phyloP scores from a whole-genome alignment of 1,140 invertebrate genomes.

The Drosophila saltans region DNA sequence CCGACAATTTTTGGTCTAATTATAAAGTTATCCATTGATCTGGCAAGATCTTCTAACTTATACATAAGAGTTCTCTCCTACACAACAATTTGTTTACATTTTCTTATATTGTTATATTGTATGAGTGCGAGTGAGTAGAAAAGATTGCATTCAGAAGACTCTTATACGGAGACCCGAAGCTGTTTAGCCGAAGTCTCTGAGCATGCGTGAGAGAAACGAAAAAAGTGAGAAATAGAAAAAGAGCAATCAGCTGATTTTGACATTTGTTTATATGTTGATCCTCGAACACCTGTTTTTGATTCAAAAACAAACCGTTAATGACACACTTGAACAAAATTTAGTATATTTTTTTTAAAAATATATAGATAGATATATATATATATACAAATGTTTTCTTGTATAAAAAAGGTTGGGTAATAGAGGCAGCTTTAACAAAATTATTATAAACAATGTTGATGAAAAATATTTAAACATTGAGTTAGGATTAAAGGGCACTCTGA shows the following conservation, averaged over 20 bases:
- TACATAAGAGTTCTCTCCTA: constrained; percentile 46
- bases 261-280: constrained; percentile 50
- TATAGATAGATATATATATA: constrained; percentile 17
- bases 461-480: constrained; percentile 1
- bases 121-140: constrained; percentile 17
- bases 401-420: constrained; percentile 31
- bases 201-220: constrained; percentile 43
- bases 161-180: constrained; percentile 49
- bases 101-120: neutral
- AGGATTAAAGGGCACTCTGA: constrained; percentile 6
- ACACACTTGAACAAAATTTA: constrained; percentile 39
- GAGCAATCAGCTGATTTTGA: constrained; percentile 50
- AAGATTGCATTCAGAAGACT: constrained; percentile 17
- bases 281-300: constrained; percentile 35
- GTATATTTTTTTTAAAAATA: constrained; percentile 38
- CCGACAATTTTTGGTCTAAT: constrained; percentile 50
- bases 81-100: constrained; percentile 67
- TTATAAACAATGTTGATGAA: constrained; percentile 33
- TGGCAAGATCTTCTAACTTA: constrained; percentile 50
- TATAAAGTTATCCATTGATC: constrained; percentile 62
- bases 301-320: constrained; percentile 47
- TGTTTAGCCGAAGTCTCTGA: constrained; percentile 24
- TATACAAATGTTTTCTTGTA: neutral
- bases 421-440: constrained; percentile 53
- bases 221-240: constrained; percentile 2